These are phyloP conservation scores for Isotomurus palustris DNA, from an alignment of 2,888 invertebrate genomes.

Conservation along the genomic window DNA sequence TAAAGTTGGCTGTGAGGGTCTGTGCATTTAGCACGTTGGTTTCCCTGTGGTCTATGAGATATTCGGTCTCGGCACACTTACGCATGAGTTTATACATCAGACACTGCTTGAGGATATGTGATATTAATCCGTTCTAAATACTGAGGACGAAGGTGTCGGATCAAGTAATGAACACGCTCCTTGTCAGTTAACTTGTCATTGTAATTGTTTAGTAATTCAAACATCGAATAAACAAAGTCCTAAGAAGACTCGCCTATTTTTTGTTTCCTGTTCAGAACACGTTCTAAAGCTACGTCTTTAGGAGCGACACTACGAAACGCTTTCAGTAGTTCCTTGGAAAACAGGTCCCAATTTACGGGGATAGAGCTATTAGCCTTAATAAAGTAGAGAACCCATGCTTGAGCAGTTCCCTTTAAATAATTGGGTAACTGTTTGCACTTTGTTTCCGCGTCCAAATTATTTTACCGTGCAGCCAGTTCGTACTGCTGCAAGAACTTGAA, in stretches of 20 bases:
- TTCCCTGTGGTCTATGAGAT: not conserved
- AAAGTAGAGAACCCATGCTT: too few species aligned
- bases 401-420: not conserved
- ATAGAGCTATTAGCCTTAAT: too few species aligned
- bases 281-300: slow-evolving; percentile 10
- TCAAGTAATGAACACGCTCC: not conserved
- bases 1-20: too few species aligned
- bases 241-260: not conserved
- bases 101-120: too few species aligned
- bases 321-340: not conserved
- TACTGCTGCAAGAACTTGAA: not conserved
- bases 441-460: not conserved
- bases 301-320: slow-evolving; percentile 6
- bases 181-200: not conserved
- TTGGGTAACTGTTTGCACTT: not conserved
- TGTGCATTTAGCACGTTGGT: not conserved
- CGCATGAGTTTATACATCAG: not conserved
- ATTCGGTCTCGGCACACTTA: not conserved
- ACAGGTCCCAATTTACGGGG: not conserved
- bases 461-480: not conserved
- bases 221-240: not conserved
- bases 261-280: slow-evolving; percentile 4
- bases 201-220: not conserved
- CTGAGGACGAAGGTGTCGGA: not conserved
- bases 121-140: slow-evolving; percentile 3